Evolutionary conservation across 1,140 invertebrate species (phyloP).

Genomic region (Drosophila sp.): DNA sequence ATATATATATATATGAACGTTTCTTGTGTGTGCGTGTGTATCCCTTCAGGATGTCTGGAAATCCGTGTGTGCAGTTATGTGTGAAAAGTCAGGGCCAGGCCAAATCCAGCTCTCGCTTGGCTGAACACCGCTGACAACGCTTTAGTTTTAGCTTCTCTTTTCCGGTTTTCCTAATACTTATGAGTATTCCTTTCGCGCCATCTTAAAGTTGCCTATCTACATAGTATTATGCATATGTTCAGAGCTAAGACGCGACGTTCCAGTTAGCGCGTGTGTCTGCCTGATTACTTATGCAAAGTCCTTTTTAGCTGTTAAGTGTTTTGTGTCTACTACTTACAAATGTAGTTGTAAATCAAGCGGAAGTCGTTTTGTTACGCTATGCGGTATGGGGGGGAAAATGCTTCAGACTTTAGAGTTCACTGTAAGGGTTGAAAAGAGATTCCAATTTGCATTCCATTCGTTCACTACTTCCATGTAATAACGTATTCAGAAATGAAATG

Average conservation of each 20-base stretch:
- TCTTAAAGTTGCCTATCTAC: constrained; percentile 39
- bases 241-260: constrained; percentile 33
- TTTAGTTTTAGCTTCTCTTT: constrained; percentile 46
- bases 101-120: constrained; percentile 31
- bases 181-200: constrained; percentile 19
- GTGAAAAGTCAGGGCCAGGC: constrained; percentile 57
- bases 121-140: constrained; percentile 33
- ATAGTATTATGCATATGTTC: constrained; percentile 17
- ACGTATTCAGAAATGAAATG: constrained; percentile 5
- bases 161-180: constrained; percentile 18
- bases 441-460: constrained; percentile 49
- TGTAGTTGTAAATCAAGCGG: constrained; percentile 68
- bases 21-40: constrained; percentile 6
- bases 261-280: constrained; percentile 33
- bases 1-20: neutral
- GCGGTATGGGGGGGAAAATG: constrained; percentile 3
- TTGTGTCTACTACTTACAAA: constrained; percentile 74
- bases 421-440: constrained; percentile 45
- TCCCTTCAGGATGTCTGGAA: constrained; percentile 24
- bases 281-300: constrained; percentile 76
- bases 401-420: constrained; percentile 35
- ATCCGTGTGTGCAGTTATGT: constrained; percentile 59
- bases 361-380: constrained; percentile 37
- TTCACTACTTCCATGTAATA: constrained; percentile 36
- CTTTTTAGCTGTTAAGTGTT: constrained; percentile 78